A percentile compares a stretch with the other conserved stretches of the same genome.
These are phyloP conservation scores for Penaeus monodon DNA, from an alignment of 2,888 invertebrate species.

Conservation along the genomic window DNA sequence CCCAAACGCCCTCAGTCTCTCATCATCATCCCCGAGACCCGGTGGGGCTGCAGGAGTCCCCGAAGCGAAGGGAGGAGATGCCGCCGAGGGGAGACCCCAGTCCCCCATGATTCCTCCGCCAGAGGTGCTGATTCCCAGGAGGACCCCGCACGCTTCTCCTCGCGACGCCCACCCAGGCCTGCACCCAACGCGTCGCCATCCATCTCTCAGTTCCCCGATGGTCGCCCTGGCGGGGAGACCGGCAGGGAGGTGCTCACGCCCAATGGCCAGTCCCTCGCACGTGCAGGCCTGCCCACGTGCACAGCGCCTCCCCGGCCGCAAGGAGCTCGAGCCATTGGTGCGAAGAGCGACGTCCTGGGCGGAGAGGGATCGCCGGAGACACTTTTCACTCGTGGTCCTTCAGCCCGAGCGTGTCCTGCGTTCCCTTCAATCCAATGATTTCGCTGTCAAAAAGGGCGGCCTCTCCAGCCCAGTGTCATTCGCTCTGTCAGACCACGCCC, in stretches of 20 bases:
- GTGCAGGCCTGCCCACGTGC: not conserved
- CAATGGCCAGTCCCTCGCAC: not conserved
- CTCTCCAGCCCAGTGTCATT: not conserved
- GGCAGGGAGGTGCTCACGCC: not conserved
- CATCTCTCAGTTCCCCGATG: not conserved
- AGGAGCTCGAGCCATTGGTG: not conserved
- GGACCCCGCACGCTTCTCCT: not conserved
- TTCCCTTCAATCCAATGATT: not conserved
- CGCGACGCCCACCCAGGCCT: not conserved
- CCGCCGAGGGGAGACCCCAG: not conserved
- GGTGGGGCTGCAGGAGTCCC: not conserved
- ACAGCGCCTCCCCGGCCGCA: not conserved
- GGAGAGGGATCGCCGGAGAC: not conserved
- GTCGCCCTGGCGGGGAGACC: not conserved
- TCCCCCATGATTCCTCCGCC: not conserved
- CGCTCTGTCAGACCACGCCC: constrained; percentile 5
- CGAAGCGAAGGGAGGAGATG: not conserved
- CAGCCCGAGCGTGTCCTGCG: not conserved
- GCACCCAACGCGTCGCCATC: not conserved
- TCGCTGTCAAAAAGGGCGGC: constrained; percentile 16
- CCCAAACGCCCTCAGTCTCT: constrained; percentile 19
- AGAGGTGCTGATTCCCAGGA: not conserved
- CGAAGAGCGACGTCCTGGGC: not conserved
- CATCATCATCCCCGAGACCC: constrained; percentile 36
- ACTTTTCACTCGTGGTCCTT: constrained; percentile 34